These are phyloP conservation scores for Trissolcus japonicus DNA, from an alignment of 2,888 invertebrate species.

Conservation along the genomic window DNA sequence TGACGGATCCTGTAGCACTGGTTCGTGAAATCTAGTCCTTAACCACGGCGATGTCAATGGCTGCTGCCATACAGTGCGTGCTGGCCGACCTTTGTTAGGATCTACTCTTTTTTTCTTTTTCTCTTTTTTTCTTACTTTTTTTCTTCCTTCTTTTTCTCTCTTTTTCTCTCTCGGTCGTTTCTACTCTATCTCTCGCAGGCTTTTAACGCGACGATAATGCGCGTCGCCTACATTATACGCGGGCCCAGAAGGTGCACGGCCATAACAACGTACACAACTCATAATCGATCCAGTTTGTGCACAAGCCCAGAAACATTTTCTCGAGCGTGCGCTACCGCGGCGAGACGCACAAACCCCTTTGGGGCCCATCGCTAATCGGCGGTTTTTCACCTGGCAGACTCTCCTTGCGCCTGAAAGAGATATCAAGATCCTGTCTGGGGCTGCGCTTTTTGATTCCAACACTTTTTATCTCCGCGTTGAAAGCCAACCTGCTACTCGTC, in stretches of 20 bases:
- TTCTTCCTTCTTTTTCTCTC: not conserved
- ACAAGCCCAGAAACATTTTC: conserved; percentile 72
- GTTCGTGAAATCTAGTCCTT: conserved; percentile 76
- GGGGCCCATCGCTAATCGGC: conserved; percentile 65
- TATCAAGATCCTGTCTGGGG: conserved; percentile 49
- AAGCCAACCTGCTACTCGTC: conserved; percentile 46
- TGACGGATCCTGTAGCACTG: conserved; percentile 74
- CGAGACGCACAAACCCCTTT: conserved; percentile 64
- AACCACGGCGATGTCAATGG: conserved; percentile 72
- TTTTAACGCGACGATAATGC: conserved; percentile 62
- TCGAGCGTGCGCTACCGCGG: conserved; percentile 53
- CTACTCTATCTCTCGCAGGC: conserved; percentile 18
- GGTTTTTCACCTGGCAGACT: conserved; percentile 62
- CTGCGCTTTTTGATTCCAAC: conserved; percentile 55
- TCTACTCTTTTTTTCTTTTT: conserved; percentile 46
- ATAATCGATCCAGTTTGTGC: conserved; percentile 71
- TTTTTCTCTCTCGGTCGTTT: conserved; percentile 23
- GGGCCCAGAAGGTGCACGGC: conserved; percentile 59
- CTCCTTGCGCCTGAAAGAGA: conserved; percentile 40
- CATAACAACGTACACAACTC: conserved; percentile 59
- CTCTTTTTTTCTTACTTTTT: conserved; percentile 9
- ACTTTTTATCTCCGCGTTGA: conserved; percentile 49
- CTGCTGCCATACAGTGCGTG: conserved; percentile 62
- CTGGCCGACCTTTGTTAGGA: conserved; percentile 52
- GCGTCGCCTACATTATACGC: conserved; percentile 66